Base-by-base conservation (phyloP, 2,113 vertebrate species). In the Craseonycteris thonglongyai region DNA sequence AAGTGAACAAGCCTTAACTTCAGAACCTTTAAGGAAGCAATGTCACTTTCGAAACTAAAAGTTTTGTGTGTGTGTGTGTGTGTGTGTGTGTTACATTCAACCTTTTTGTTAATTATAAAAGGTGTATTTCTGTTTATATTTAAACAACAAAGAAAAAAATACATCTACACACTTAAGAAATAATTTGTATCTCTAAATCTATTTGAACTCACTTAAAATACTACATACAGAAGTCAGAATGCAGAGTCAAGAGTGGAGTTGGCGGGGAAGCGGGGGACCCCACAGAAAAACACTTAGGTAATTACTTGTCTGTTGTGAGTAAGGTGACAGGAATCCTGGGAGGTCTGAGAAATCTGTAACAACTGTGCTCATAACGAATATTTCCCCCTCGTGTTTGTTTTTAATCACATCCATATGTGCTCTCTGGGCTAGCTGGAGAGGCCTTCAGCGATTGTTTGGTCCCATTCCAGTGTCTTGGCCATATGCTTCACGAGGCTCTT, bases 401-500 rank as follows among this genome's bases (percentile, higher is more conserved):
- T 99, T 98, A 99, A 98, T 99, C 99, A 98, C 99, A 98, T 97
- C 99, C 98, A 49, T 99, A 99, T 28, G 99, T 99, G 96, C 99
- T 99, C 45, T 99, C 99, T 96, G 99, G 98, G 96, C 99, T 97
- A 94, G 99, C 95, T 14, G 98, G 94, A 0, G 99, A 98, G 45
- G 99, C 99, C 95, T 99, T 99, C 98, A 99, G 96, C 24, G 98
- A 98, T 38, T 99, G 96, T 35, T 99, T 98, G 14, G 98, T 98
- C 83, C 98, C 99, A 30, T 99, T 99, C 99, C 99, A 99, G 88
- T 99, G 38, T 99, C 99, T 97, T 99, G 99, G 95, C 99, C 99
- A 96, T 99, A 99, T 93, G 98, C 97, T 97, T 99, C 99, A 58
- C 99, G 99, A 45, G 98, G 98, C 65, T 99, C 99, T 96, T 99